phyloP scores from a whole-genome alignment of 2,888 invertebrate genomes.

The Diabrotica balteata region DNA sequence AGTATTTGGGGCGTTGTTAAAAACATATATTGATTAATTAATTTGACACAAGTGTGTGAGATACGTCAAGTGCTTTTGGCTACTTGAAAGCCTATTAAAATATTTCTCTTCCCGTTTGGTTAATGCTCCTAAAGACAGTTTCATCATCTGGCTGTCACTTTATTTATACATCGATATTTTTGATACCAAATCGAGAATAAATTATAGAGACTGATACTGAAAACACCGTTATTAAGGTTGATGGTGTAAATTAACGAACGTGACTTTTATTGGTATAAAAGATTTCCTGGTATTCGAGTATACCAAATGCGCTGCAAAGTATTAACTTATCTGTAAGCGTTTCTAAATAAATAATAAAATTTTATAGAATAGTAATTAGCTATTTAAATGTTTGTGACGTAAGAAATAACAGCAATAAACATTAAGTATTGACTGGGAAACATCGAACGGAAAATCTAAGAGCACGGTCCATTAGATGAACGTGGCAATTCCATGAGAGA shows the following conservation, averaged over 20 bases:
- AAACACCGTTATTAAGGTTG: constrained; percentile 26
- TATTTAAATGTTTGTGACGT: too few species aligned
- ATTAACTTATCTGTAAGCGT: too few species aligned
- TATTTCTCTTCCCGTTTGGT: constrained; percentile 9
- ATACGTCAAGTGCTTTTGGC: constrained; percentile 13
- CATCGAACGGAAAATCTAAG: too few species aligned
- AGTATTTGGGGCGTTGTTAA: constrained; percentile 7
- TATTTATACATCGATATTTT: constrained; percentile 17
- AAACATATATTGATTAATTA: constrained; percentile 19
- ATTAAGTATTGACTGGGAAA: too few species aligned
- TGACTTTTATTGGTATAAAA: too few species aligned
- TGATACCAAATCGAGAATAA: constrained; percentile 17
- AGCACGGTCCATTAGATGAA: too few species aligned
- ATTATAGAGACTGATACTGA: constrained; percentile 6
- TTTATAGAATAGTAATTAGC: too few species aligned
- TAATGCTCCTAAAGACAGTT: constrained; percentile 14
- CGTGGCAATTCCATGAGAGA: too few species aligned
- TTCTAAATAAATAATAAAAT: too few species aligned
- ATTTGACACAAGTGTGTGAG: constrained; percentile 17
- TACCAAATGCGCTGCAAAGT: too few species aligned
- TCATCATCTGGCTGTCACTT: constrained; percentile 15
- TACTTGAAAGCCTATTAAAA: constrained; percentile 19
- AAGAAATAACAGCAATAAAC: too few species aligned
- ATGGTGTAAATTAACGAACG: background rate
- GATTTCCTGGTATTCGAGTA: too few species aligned